Evolutionary conservation across 1,140 invertebrate genomes (phyloP), one percentile per base, ranked within the genome.

Genomic region (Venturia canescens): DNA sequence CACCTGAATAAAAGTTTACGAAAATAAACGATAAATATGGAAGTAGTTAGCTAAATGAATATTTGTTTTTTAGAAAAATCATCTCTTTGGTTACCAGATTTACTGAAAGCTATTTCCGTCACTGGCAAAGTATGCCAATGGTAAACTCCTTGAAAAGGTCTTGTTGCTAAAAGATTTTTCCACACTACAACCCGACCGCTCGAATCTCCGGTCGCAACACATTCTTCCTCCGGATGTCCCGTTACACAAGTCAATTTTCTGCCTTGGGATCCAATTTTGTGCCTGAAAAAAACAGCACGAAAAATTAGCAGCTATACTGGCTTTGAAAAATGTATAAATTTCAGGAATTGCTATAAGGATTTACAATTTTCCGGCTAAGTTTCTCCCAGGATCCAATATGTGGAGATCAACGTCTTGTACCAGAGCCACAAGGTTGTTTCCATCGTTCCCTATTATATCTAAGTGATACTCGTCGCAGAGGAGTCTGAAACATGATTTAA

Each of bases 71-170:
- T 78, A 4, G 16, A 3, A 29, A 23, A 71, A 71, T 78, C 13
- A 53, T 27, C 60, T 1, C 38, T 6, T 80, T 88, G 85, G 63
- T 91, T 91, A 92, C 96, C 96, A 83, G 94, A 93, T 78, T 91
- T 87, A 50, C 96, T 95, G 87, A 97, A 97, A 6, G 90, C 90
- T 21, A 97, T 87, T 87, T 94, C 94, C 60, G 93, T 92, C 1
- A 97, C 95, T 78, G 95, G 93, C 78, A 96, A 92, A 18, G 94
- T 94, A 90, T 98, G 97, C 97, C 97, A 98, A 88, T 97, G 96
- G 85, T 94, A 94, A 23, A 94, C 90, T 15, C 93, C 90, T 86
- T 93, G 92, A n/a, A 91, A 87, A 27, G 92, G 89, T 83, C 86
- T 84, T 80, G 82, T 50, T 70, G 87, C 48, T 69, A 85, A 82